Base-by-base conservation (phyloP, 2,797 vertebrate species). In the Emydoidea blandingii region DNA sequence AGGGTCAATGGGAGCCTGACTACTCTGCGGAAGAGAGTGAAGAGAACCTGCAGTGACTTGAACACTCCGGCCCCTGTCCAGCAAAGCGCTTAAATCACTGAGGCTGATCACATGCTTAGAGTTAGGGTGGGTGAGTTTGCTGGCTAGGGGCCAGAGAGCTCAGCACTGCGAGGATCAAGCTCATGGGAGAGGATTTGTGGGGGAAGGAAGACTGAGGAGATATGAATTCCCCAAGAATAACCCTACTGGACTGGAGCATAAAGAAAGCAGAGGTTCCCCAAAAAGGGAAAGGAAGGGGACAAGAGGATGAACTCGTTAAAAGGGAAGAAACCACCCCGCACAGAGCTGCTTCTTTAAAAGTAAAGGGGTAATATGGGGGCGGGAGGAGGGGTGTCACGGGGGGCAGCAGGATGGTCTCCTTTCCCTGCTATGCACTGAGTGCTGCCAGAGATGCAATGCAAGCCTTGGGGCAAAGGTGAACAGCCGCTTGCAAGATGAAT, bases 21-120 rank as follows among this genome's bases (percentile, higher is more conserved):
- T 65, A 9, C 79, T 29, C 8, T 84, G 15, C 50, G 88, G 83
- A 10, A 56, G 44, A 10, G 72, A 34, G 29, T 31, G 27, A 59
- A 59, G 57, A 12, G 6, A 11, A 25, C 31, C 14, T 21, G 1
- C 19, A 83, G 19, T 15, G 5, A 89, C 47, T 9, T 87, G 57
- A n/a, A 49, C 82, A 1, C 34, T 65, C 56, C 65, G 57, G 52
- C 2, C 31, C 12, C 23, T 81, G 0, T 10, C 56, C 88, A 68
- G 34, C 41, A 25, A 82, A 80, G 29, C 10, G 37, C 31, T 34
- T 92, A n/a, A 41, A n/a, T 92, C 34, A 14, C 0, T 52, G 18
- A 50, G n/a, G 79, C 81, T 27, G 21, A 25, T n/a, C 31, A 47
- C 0, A 1, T 0, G 0, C 31, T 86, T 19, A 79, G 0, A 41